These are phyloP conservation scores for Drosophila kuntzei DNA, from an alignment of 2,888 invertebrate species.

Conservation along the genomic window DNA sequence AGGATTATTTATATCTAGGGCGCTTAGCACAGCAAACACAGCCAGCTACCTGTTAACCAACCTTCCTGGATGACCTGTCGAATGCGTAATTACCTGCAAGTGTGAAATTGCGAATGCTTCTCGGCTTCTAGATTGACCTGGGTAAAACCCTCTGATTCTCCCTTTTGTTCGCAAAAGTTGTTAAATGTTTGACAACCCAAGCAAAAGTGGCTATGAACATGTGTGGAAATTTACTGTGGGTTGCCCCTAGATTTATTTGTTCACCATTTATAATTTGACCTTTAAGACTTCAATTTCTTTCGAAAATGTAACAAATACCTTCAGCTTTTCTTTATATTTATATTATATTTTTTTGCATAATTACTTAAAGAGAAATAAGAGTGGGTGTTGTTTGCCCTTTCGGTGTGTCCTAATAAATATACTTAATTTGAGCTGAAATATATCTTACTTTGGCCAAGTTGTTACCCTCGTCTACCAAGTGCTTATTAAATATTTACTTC, in stretches of 20 bases:
- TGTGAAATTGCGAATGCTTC: constrained; percentile 15
- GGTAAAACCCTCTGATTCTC: constrained; percentile 47
- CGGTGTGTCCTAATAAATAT: constrained; percentile 32
- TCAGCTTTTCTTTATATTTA: constrained; percentile 2
- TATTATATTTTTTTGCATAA: constrained; percentile 8
- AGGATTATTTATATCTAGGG: constrained; percentile 72
- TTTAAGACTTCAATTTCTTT: constrained; percentile 22
- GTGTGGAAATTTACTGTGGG: constrained; percentile 1
- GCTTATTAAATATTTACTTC: constrained; percentile 73
- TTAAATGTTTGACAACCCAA: constrained; percentile 42
- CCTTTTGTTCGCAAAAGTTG: constrained; percentile 15
- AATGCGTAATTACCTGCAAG: constrained; percentile 73
- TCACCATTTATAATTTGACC: constrained; percentile 63
- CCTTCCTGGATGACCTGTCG: constrained; percentile 30
- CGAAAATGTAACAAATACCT: not conserved
- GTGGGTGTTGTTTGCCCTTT: constrained; percentile 2
- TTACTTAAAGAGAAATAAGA: constrained; percentile 1
- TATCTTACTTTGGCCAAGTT: constrained; percentile 22
- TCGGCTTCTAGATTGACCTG: constrained; percentile 3
- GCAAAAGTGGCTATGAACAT: constrained; percentile 16
- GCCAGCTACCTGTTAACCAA: constrained; percentile 42
- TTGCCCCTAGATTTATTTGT: constrained; percentile 25
- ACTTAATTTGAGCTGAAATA: constrained; percentile 24
- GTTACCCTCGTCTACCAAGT: constrained; percentile 43
- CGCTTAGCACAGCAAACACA: constrained; percentile 24